These are phyloP conservation scores for Dryobates pubescens DNA, from an alignment of 2,797 vertebrate species.

Conservation along the genomic window DNA sequence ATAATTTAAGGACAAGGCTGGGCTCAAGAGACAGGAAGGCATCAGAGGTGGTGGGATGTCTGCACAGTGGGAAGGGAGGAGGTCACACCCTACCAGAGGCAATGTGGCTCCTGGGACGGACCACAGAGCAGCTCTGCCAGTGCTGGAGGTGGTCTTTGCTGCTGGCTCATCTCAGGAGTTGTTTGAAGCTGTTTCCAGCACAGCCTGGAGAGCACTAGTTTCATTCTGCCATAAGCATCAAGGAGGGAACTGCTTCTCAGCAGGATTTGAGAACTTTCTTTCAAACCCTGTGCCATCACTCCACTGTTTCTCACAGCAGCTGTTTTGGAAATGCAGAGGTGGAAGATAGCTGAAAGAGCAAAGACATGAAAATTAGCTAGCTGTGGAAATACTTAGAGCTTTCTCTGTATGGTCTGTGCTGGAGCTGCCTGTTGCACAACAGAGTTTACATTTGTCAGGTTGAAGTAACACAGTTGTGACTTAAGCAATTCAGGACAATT, in stretches of 20 bases:
- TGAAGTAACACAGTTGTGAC: background rate
- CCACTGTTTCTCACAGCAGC: background rate
- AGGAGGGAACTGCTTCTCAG: background rate
- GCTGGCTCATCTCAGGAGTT: background rate
- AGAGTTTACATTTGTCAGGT: background rate
- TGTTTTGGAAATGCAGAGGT: background rate
- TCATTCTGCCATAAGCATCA: background rate
- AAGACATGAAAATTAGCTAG: background rate
- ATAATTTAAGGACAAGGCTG: background rate
- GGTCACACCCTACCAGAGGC: background rate
- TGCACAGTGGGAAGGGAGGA: background rate
- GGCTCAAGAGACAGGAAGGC: background rate
- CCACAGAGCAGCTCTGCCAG: background rate
- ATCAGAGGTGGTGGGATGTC: background rate
- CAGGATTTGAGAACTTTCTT: background rate
- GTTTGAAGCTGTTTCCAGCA: background rate
- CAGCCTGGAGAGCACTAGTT: background rate
- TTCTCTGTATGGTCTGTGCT: background rate
- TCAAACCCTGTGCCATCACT: background rate
- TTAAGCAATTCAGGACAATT: conserved; percentile 24
- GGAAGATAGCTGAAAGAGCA: background rate
- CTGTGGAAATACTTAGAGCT: background rate
- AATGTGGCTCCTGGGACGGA: background rate
- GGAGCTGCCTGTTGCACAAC: background rate
- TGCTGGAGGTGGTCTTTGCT: background rate